Conservation (phyloP, 2,888 invertebrate species). For the Morpho helenor region DNA sequence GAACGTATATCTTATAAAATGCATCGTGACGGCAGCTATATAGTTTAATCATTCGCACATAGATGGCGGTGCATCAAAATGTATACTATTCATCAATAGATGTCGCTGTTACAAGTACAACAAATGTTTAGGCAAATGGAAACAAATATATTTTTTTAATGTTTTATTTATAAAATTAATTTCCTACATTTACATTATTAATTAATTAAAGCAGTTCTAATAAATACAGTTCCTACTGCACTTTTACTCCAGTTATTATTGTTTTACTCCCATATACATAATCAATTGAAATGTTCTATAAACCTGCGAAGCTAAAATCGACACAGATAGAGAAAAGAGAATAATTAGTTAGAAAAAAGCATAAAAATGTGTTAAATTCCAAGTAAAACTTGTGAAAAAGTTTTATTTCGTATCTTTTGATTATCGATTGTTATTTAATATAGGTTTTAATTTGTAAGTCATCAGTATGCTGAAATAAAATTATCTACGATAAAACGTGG, state of each 20-base stretch:
- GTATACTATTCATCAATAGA: conserved; percentile 29
- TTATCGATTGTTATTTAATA: too few species aligned
- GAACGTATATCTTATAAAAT: background rate
- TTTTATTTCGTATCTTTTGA: too few species aligned
- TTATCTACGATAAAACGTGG: too few species aligned
- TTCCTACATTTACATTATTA: conserved; percentile 21
- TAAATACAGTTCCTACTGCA: conserved; percentile 46
- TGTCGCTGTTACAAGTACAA: conserved; percentile 27
- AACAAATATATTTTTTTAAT: conserved; percentile 15
- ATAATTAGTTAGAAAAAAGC: too few species aligned
- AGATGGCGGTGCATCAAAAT: conserved; percentile 12
- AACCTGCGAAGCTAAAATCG: too few species aligned
- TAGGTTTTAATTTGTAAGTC: too few species aligned
- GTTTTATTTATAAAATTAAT: conserved; percentile 28
- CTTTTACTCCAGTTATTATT: conserved; percentile 18
- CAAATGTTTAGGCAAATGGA: background rate
- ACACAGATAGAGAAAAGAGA: too few species aligned
- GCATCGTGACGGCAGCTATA: conserved; percentile 13
- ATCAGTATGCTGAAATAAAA: too few species aligned
- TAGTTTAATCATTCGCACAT: conserved; percentile 13
- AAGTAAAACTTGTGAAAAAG: too few species aligned
- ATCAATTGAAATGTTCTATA: too few species aligned
- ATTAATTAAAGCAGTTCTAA: conserved; percentile 62
- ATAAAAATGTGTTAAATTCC: too few species aligned
- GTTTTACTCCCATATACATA: too few species aligned